Conservation (phyloP, 2,888 invertebrate genomes). For the Leucania comma region DNA sequence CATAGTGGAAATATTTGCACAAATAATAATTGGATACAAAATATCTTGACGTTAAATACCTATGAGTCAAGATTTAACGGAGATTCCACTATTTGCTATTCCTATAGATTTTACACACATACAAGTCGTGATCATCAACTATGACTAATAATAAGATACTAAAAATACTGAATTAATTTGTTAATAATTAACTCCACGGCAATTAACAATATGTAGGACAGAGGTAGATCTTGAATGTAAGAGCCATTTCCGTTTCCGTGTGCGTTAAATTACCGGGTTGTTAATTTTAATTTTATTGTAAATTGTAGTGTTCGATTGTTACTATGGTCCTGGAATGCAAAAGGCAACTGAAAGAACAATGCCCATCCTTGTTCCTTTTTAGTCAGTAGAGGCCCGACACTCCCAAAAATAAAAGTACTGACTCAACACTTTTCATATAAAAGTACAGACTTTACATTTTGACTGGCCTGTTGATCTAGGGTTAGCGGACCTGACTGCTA, state of each 20-base stretch:
- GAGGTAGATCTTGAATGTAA: neutral
- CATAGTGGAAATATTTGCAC: conserved; percentile 19
- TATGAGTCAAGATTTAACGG: conserved; percentile 24
- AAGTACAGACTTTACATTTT: too few species aligned
- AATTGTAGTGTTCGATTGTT: too few species aligned
- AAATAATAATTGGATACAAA: conserved; percentile 33
- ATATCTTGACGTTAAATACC: conserved; percentile 13
- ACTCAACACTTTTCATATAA: too few species aligned
- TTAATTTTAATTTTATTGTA: neutral
- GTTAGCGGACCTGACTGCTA: too few species aligned
- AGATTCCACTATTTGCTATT: conserved; percentile 21
- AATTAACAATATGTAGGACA: conserved; percentile 17
- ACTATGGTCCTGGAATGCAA: too few species aligned
- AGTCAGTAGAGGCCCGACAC: too few species aligned
- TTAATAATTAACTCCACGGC: conserved; percentile 1
- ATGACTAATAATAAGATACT: conserved; percentile 19
- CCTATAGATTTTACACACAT: neutral
- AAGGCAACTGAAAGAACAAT: too few species aligned
- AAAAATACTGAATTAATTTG: conserved; percentile 4
- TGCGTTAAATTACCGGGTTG: neutral
- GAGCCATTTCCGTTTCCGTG: conserved; percentile 28
- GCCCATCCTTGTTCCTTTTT: too few species aligned
- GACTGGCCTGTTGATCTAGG: too few species aligned
- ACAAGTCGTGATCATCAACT: neutral
- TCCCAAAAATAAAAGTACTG: too few species aligned